Conservation (phyloP, 2,797 vertebrate species). For the Sebastes iracundus region DNA sequence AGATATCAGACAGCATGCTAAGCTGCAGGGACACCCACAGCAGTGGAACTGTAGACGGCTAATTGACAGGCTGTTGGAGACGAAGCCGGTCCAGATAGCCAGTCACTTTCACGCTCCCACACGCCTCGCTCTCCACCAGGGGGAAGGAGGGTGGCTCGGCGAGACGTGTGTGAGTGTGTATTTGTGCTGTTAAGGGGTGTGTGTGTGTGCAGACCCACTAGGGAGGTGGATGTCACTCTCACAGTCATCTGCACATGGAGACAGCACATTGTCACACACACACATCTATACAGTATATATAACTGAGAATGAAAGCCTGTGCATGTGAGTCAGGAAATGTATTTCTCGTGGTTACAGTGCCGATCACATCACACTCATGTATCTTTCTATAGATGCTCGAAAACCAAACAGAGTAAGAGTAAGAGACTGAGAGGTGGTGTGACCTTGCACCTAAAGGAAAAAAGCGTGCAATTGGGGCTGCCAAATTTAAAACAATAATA, state of each 20-base stretch:
- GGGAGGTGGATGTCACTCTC: slow-evolving; percentile 74
- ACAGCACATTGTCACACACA: slow-evolving; percentile 19
- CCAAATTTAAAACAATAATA: too few species aligned
- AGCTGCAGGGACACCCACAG: slow-evolving; percentile 76
- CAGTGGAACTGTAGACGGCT: slow-evolving; percentile 73
- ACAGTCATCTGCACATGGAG: slow-evolving; percentile 57
- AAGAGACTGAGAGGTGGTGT: neutral
- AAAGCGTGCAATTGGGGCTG: neutral
- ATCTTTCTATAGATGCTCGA: neutral
- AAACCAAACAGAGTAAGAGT: slow-evolving; percentile 2
- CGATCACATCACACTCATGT: neutral
- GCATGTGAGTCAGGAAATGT: slow-evolving; percentile 1
- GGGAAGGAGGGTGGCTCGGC: slow-evolving; percentile 40
- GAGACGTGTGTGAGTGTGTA: slow-evolving; percentile 18
- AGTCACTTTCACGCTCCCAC: slow-evolving; percentile 84
- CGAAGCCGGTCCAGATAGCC: slow-evolving; percentile 70
- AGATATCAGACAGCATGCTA: slow-evolving; percentile 67
- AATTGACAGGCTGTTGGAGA: slow-evolving; percentile 83
- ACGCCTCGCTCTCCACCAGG: slow-evolving; percentile 64
- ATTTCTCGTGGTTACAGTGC: slow-evolving; percentile 9
- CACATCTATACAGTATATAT: neutral
- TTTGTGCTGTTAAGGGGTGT: slow-evolving; percentile 31
- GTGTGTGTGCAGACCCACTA: slow-evolving; percentile 60
- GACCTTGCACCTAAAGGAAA: slow-evolving; percentile 8
- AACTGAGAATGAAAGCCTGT: slow-evolving; percentile 17